Evolutionary conservation across 37 sponge, comb jelly and placozoan species (phyloP).

Genomic region (Spongilla lacustris): DNA sequence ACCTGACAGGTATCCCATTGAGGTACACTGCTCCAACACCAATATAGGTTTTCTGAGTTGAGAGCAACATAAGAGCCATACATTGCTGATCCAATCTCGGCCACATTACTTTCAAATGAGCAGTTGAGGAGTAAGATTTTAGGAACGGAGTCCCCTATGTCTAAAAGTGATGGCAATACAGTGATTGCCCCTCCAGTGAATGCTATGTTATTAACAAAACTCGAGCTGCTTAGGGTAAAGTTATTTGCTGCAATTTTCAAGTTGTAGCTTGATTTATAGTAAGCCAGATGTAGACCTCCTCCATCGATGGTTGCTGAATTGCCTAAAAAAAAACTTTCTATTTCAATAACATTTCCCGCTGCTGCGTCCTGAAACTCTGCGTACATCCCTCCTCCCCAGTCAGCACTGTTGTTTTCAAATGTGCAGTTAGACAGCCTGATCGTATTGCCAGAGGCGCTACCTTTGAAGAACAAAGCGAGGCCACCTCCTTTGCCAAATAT

Average conservation of each 20-base stretch:
- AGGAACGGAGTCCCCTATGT: too few species aligned
- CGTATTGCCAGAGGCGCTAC: slow-evolving; percentile 2
- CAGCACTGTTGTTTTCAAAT: slow-evolving; percentile 52
- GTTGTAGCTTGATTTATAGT: too few species aligned
- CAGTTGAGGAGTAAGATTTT: too few species aligned
- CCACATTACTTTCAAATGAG: too few species aligned
- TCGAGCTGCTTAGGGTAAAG: too few species aligned
- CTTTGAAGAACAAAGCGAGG: slow-evolving; percentile 1
- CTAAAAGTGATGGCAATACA: too few species aligned
- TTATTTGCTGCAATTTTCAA: too few species aligned
- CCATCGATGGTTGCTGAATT: background rate
- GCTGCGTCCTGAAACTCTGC: slow-evolving; percentile 6
- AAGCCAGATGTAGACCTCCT: background rate
- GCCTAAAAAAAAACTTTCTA: background rate
- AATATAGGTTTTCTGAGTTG: too few species aligned
- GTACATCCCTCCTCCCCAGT: slow-evolving; percentile 60
- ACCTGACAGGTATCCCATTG: slow-evolving; percentile 24
- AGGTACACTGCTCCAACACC: slow-evolving; percentile 55
- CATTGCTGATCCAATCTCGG: too few species aligned
- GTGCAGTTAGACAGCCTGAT: slow-evolving; percentile 31
- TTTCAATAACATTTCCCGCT: background rate
- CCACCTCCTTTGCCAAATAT: slow-evolving; percentile 36
- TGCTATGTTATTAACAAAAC: too few species aligned
- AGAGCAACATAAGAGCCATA: too few species aligned
- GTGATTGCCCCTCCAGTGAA: too few species aligned